These are phyloP conservation scores for Theocolax elegans DNA, from an alignment of 1,140 invertebrate species.

Conservation along the genomic window DNA sequence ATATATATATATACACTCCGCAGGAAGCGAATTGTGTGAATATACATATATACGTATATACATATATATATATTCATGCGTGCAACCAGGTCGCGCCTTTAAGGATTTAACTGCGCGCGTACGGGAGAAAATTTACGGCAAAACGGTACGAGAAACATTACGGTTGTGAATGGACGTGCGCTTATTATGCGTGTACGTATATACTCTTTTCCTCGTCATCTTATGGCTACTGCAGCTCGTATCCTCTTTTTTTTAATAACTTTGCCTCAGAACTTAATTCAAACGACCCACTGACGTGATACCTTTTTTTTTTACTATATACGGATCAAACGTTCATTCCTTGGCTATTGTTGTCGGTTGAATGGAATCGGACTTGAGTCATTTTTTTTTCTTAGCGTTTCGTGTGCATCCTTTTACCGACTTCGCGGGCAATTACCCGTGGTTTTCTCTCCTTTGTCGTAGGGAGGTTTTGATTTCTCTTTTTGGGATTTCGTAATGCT, in stretches of 20 bases:
- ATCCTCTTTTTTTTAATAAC: no score
- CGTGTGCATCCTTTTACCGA: not conserved
- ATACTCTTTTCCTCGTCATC: not conserved
- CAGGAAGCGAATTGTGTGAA: no score
- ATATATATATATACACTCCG: no score
- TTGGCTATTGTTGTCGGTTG: slow-evolving; percentile 21
- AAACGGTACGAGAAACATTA: not conserved
- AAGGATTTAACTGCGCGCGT: not conserved
- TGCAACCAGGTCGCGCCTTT: not conserved
- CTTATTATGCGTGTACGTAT: not conserved
- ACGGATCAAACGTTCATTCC: not conserved
- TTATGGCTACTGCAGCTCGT: no score
- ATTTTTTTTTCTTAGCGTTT: slow-evolving; percentile 1
- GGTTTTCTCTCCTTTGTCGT: not conserved
- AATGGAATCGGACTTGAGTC: slow-evolving; percentile 30
- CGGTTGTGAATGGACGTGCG: not conserved
- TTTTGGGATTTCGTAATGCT: no score
- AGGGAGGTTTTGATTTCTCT: slow-evolving; percentile 4
- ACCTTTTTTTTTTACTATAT: not conserved
- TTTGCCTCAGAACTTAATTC: no score
- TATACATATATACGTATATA: no score
- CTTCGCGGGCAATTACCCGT: not conserved
- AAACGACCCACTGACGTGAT: not conserved
- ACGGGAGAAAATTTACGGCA: not conserved
- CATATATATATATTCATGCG: no score